These are phyloP conservation scores for Eurystomus gularis DNA, from an alignment of 2,113 vertebrate species.

Conservation along the genomic window DNA sequence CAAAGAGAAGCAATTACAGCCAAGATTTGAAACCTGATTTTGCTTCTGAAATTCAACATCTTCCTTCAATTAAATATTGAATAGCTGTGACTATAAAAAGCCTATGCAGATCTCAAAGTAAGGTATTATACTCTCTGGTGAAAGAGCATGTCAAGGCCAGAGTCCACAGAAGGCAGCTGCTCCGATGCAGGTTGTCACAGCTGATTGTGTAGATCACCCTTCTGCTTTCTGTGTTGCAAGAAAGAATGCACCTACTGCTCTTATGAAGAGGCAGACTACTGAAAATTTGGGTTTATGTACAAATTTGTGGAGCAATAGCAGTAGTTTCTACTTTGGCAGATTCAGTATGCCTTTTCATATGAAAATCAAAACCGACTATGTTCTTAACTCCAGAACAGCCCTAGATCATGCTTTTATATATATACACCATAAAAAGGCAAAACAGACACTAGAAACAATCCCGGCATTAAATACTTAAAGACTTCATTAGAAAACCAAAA, in stretches of 20 bases:
- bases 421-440: background rate
- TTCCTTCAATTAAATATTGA: constrained; percentile 23
- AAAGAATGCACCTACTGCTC: background rate
- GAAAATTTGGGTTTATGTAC: background rate
- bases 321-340: background rate
- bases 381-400: background rate
- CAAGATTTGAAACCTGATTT: background rate
- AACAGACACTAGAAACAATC: constrained; percentile 11
- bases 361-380: background rate
- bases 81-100: background rate
- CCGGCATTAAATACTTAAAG: constrained; percentile 18
- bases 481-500: constrained; percentile 37
- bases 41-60: background rate
- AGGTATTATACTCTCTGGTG: background rate
- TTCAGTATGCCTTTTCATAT: background rate
- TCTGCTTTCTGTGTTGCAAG: background rate
- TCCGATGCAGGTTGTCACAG: background rate
- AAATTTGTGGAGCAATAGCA: background rate
- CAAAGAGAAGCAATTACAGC: constrained; percentile 22
- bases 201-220: background rate
- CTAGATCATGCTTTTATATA: background rate
- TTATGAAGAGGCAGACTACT: background rate
- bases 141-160: background rate
- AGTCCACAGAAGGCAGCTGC: background rate
- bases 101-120: background rate